Evolutionary conservation across 1,140 invertebrate genomes (phyloP).

Genomic region (Drosophila rhopaloa): DNA sequence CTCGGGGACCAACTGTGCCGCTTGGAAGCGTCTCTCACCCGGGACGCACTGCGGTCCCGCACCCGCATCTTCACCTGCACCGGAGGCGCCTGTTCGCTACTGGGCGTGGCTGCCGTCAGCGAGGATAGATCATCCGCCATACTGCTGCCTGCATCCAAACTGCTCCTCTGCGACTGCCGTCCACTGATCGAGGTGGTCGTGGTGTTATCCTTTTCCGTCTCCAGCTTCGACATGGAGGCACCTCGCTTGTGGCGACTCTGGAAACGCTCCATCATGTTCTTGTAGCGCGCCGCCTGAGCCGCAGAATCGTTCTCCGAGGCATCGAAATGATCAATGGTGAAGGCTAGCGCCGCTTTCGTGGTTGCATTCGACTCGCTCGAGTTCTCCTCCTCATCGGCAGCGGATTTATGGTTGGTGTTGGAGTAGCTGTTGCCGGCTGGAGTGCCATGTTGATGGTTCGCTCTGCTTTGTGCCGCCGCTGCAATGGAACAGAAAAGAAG

Average conservation of each 20-base stretch:
- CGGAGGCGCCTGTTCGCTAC: constrained; percentile 36
- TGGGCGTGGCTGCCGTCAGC: constrained; percentile 47
- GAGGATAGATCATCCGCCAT: constrained; percentile 47
- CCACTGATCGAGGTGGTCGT: constrained; percentile 34
- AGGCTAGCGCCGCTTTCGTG: constrained; percentile 85
- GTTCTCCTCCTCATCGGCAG: constrained; percentile 58
- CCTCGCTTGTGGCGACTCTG: constrained; percentile 89
- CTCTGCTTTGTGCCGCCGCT: constrained; percentile 64
- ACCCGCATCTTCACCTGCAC: constrained; percentile 71
- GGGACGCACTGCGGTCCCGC: constrained; percentile 76
- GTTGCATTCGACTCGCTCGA: constrained; percentile 63
- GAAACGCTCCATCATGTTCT: constrained; percentile 89
- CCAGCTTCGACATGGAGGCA: constrained; percentile 89
- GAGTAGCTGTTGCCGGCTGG: constrained; percentile 20
- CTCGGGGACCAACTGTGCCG: constrained; percentile 84
- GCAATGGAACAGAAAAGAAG: constrained; percentile 52
- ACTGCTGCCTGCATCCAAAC: constrained; percentile 64
- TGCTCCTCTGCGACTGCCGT: constrained; percentile 85
- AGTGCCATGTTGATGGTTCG: constrained; percentile 40
- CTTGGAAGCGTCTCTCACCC: constrained; percentile 77
- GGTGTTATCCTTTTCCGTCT: constrained; percentile 61
- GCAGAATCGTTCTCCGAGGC: constrained; percentile 87
- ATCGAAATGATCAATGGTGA: constrained; percentile 89
- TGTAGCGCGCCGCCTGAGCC: constrained; percentile 85
- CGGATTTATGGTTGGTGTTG: constrained; percentile 14